A percentile compares a stretch with the other conserved stretches of the same genome.
Evolutionary conservation across 2,113 vertebrate genomes (phyloP).

Genomic region (Tonatia bakeri): DNA sequence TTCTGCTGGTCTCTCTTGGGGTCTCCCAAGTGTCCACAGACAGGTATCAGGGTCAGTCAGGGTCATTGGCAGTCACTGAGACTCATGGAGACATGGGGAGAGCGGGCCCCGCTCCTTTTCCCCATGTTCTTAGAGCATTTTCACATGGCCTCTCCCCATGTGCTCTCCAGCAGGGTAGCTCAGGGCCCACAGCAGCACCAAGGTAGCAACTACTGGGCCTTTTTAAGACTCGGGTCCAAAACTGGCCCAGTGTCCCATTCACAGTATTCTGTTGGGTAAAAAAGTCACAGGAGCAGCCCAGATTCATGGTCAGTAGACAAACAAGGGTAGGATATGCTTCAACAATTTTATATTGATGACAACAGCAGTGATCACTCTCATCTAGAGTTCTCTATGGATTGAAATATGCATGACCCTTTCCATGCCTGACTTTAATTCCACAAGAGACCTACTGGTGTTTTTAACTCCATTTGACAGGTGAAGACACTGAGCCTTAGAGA

Average conservation of each 20-base stretch:
- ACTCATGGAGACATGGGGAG: accelerated
- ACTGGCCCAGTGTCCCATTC: not conserved
- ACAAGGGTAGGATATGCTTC: not conserved
- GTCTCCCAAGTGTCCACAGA: not conserved
- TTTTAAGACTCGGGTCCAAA: not conserved
- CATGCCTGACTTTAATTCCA: not conserved
- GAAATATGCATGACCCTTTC: not conserved
- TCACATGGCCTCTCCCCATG: not conserved
- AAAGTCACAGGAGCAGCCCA: not conserved
- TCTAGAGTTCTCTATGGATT: not conserved
- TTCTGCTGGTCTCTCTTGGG: not conserved
- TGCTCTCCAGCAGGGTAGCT: not conserved
- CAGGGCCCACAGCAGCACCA: not conserved
- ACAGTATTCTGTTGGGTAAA: not conserved
- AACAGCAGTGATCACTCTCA: not conserved
- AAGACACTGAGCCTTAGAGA: not conserved
- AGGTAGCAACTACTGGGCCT: not conserved
- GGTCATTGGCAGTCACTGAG: not conserved
- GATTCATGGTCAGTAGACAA: not conserved
- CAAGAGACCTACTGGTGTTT: not conserved
- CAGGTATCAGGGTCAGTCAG: not conserved
- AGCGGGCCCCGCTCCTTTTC: not conserved
- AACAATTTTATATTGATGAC: not conserved
- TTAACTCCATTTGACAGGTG: not conserved
- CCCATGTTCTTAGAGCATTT: not conserved